phyloP scores from a whole-genome alignment of 2,888 invertebrate species.

The Drosophila prolongata region DNA sequence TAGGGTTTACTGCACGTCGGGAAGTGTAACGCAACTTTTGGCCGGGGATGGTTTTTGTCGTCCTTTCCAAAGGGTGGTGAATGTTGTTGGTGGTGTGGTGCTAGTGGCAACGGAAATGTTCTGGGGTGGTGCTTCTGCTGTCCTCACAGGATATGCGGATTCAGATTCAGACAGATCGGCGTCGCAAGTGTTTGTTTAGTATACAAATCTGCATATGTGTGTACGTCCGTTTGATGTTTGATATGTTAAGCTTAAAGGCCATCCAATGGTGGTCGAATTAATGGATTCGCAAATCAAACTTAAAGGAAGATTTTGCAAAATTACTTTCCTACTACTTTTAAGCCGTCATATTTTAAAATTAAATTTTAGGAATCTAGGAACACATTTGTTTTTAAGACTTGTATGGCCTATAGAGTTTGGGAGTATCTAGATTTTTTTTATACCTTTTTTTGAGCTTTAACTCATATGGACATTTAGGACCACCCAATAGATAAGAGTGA shows the following conservation, averaged over 20 bases:
- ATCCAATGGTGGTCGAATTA: slow-evolving; percentile 9
- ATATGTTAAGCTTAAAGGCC: slow-evolving; percentile 1
- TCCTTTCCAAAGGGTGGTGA: slow-evolving; percentile 8
- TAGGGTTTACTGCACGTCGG: neutral
- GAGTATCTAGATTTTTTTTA: no score
- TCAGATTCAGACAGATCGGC: slow-evolving; percentile 65
- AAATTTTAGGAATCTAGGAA: no score
- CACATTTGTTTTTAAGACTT: no score
- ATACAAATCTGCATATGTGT: slow-evolving; percentile 2
- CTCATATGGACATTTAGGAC: neutral
- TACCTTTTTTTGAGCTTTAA: neutral
- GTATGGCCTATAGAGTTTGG: no score
- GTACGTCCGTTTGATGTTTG: slow-evolving; percentile 7
- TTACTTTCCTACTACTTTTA: no score
- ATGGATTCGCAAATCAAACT: slow-evolving; percentile 11
- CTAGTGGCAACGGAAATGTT: slow-evolving; percentile 9
- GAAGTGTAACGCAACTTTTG: slow-evolving; percentile 38
- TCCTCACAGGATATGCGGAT: slow-evolving; percentile 25
- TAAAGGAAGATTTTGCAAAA: neutral
- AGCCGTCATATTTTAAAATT: no score
- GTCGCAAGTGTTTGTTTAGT: slow-evolving; percentile 61
- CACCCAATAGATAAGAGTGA: neutral
- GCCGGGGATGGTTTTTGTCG: slow-evolving; percentile 45
- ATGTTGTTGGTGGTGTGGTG: slow-evolving; percentile 3
- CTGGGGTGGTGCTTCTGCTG: slow-evolving; percentile 15